These are phyloP conservation scores for Datnioides undecimradiatus DNA, from an alignment of 2,113 vertebrate genomes.

Conservation along the genomic window DNA sequence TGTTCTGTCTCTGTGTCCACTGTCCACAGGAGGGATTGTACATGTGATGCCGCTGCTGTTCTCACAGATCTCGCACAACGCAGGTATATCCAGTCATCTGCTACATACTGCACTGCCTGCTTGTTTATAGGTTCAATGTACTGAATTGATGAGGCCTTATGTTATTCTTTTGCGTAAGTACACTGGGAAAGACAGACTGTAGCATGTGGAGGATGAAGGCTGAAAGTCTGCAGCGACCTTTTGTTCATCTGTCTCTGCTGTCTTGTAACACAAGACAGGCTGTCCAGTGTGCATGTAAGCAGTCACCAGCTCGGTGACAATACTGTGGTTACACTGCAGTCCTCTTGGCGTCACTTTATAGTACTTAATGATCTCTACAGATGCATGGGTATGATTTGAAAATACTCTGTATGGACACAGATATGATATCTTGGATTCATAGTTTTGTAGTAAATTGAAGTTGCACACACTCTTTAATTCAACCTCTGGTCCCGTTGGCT, in stretches of 20 bases:
- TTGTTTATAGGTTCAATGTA: not conserved
- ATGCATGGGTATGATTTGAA: not conserved
- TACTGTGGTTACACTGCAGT: not conserved
- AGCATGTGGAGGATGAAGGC: not conserved
- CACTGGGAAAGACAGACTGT: not conserved
- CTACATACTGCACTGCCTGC: not conserved
- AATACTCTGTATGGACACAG: not conserved
- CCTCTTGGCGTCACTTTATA: not conserved
- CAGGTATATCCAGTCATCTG: constrained; percentile 67
- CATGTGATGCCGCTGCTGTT: constrained; percentile 84
- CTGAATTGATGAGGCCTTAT: not conserved
- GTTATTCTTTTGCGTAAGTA: constrained; percentile 3
- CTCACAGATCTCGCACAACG: constrained; percentile 81
- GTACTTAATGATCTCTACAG: not conserved
- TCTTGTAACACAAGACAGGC: not conserved
- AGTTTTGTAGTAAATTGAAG: not conserved
- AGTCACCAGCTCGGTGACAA: not conserved
- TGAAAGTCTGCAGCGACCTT: no score
- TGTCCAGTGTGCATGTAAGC: not conserved
- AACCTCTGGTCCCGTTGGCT: not conserved
- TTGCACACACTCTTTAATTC: not conserved
- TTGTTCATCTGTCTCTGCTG: not conserved
- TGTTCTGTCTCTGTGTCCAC: constrained; percentile 36
- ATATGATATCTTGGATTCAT: not conserved
- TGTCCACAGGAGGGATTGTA: constrained; percentile 81